A percentile compares a stretch with the other conserved stretches of the same genome.
Evolutionary conservation across 2,797 vertebrate species (phyloP).

Genomic region (Perodicticus potto): DNA sequence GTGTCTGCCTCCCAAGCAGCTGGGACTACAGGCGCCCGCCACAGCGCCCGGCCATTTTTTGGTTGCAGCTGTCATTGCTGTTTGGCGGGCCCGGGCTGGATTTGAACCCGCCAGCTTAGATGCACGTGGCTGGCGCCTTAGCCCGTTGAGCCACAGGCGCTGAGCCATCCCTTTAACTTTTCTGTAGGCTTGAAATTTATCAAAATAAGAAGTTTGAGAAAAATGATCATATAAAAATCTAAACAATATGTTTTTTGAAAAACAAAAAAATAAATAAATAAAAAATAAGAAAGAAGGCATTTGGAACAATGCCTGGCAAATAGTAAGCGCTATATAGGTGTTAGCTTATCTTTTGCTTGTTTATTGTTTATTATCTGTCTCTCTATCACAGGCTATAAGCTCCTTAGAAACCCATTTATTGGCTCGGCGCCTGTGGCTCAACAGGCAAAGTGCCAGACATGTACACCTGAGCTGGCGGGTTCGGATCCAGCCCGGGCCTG

Average conservation of each 20-base stretch:
- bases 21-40: too few species aligned
- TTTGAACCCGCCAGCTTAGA: too few species aligned
- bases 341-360: neutral
- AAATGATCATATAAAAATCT: neutral
- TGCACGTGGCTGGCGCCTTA: too few species aligned
- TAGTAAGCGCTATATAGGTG: neutral
- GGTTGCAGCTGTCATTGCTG: too few species aligned
- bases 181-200: neutral
- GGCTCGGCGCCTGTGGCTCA: too few species aligned
- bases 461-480: too few species aligned
- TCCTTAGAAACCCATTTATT: neutral
- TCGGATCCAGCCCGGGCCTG: too few species aligned
- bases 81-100: too few species aligned
- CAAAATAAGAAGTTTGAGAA: neutral
- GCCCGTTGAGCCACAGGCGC: too few species aligned
- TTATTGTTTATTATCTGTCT: neutral
- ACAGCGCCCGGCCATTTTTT: too few species aligned
- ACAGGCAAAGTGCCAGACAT: too few species aligned
- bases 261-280: neutral
- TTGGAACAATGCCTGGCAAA: neutral
- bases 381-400: neutral
- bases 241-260: neutral
- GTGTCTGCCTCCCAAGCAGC: too few species aligned
- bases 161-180: neutral
- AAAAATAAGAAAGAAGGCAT: neutral